Evolutionary conservation across 2,888 invertebrate species (phyloP).

Genomic region (Leptarthrus brevirostris): DNA sequence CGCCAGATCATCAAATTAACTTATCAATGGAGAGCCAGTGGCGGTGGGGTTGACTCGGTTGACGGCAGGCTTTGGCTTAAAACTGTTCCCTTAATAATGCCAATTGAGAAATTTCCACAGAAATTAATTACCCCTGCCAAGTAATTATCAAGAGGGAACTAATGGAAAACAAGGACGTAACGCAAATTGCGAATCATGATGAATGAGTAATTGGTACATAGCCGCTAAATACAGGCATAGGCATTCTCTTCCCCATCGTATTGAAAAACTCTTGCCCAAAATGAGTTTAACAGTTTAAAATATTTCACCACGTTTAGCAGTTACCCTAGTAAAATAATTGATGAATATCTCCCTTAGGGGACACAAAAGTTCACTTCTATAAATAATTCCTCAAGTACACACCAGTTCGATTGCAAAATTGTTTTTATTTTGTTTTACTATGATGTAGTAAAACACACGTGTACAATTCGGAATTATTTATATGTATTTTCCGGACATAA

Average conservation of each 20-base stretch:
- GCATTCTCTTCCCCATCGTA: background rate
- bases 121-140: conserved; percentile 37
- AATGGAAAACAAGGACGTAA: background rate
- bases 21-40: conserved; percentile 5
- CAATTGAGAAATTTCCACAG: conserved; percentile 35
- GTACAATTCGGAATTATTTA: too few species aligned
- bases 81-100: background rate
- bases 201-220: conserved; percentile 28
- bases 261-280: background rate
- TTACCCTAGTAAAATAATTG: conserved; percentile 6
- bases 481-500: too few species aligned
- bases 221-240: conserved; percentile 27
- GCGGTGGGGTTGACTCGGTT: background rate
- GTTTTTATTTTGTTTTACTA: too few species aligned
- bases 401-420: too few species aligned
- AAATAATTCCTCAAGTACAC: conserved; percentile 21
- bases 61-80: background rate
- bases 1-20: conserved; percentile 32
- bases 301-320: conserved; percentile 14
- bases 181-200: conserved; percentile 35
- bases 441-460: too few species aligned
- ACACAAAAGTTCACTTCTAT: conserved; percentile 11
- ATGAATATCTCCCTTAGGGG: background rate
- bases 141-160: conserved; percentile 27
- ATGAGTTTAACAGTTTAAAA: conserved; percentile 13